Evolutionary conservation across 1,140 invertebrate genomes (phyloP), one percentile per base, ranked within the genome.

Genomic region (Apocrypta bakeri): DNA sequence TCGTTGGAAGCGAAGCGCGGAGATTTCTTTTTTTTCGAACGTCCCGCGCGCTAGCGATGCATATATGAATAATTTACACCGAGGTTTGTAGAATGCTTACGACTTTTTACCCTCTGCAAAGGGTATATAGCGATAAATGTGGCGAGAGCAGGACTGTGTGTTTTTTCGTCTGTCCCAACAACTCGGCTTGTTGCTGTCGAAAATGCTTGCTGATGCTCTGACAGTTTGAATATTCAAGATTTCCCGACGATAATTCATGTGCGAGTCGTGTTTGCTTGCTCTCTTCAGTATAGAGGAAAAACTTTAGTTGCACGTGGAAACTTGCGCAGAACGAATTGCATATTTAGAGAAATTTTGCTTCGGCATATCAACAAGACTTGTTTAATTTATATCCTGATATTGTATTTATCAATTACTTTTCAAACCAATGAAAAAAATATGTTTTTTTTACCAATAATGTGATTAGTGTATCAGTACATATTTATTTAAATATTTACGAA

Each of bases 41-140:
- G n/a, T n/a, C n/a, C 0, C n/a, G 76, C 2, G n/a, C 63, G 1
- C n/a, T n/a, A n/a, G 14, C 14, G 64, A 4, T 27, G 56, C 72
- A 71, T 21, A 4, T 21, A 61, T 71, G 72, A 80, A 80, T 82
- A 37, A 61, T 79, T 40, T 69, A 68, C 25, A 61, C 40, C 25
- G 48, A 56, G 40, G 21, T 66, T 21, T 68, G 37, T 48, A 71
- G 56, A 61, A 75, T 77, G 76, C 37, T 78, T 37, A 78, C 37
- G 76, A 78, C 33, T 48, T 68, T 78, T 78, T 24, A 1, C n/a
- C 37, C 48, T 17, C 21, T 56, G 48, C 17, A 56, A 56, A n/a
- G 42, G 17, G 48, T 56, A 56, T 56, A 48, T 17, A 29, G 25
- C 63, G 25, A 66, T 66, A 66, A 66, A 66, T 66, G 63, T 14